These are phyloP conservation scores for Meta bourneti DNA, from an alignment of 2,888 invertebrate genomes.

Conservation along the genomic window DNA sequence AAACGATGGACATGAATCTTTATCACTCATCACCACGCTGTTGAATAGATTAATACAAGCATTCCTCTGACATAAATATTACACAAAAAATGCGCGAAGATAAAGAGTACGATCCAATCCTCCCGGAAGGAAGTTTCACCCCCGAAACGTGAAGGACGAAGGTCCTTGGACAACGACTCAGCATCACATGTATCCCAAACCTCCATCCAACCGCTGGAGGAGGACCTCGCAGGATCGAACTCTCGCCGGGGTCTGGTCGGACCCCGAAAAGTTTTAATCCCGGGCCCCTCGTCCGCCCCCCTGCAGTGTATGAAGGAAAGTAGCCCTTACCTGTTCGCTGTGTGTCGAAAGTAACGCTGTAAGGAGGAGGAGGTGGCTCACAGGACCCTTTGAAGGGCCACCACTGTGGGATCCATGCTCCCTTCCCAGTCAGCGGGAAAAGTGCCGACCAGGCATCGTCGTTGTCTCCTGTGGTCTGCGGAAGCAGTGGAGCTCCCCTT, in stretches of 20 bases:
- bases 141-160: too few species aligned
- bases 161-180: too few species aligned
- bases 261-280: slow-evolving; percentile 42
- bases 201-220: too few species aligned
- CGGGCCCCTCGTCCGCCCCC: slow-evolving; percentile 9
- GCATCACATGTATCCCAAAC: too few species aligned
- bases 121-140: too few species aligned
- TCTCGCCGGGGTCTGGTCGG: neutral
- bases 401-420: slow-evolving; percentile 67
- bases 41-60: too few species aligned
- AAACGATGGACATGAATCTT: too few species aligned
- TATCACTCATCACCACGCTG: too few species aligned
- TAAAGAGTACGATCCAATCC: too few species aligned
- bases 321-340: slow-evolving; percentile 32
- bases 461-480: slow-evolving; percentile 47
- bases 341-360: neutral
- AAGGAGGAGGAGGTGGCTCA: slow-evolving; percentile 55
- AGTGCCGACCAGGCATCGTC: slow-evolving; percentile 51
- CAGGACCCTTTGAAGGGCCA: slow-evolving; percentile 66
- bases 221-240: too few species aligned
- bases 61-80: too few species aligned
- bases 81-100: too few species aligned
- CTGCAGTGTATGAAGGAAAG: neutral
- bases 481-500: slow-evolving; percentile 34
- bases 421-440: slow-evolving; percentile 67